Evolutionary conservation across 2,113 vertebrate species (phyloP), one percentile per base, ranked within the genome.

Genomic region (Halichoeres trimaculatus): DNA sequence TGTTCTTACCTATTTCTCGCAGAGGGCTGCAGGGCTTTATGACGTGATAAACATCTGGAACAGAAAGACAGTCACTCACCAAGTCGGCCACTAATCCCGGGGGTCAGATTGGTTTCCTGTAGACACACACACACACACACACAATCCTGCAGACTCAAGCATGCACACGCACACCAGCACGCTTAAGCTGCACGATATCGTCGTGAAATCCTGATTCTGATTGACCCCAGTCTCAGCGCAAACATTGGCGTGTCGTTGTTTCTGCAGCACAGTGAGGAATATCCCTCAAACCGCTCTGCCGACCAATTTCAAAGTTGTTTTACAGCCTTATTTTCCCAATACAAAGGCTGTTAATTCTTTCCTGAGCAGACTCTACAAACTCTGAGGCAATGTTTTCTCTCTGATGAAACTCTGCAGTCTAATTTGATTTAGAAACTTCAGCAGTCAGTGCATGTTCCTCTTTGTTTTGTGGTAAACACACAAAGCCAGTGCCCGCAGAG

Each of bases 31-130:
- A 54, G 69, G 81, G 68, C 71, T 87, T 85, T 84, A 86, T 88
- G 83, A 88, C 30, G 65, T 81, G 87, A 90, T 84, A 88, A 91
- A 92, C 89, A 91, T 91, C 85, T 90, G 90, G 81, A 90, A 82
- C 84, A 83, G 82, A 74, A 86, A 62, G 51, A 83, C 61, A 81
- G 70, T 80, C 78, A 78, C 83, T 88, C 64, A 83, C 62, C 80
- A 83, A 77, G 83, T 87, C 76, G 16, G 78, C 81, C 74, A 62
- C 81, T 91, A 85, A 91, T 92, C 89, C 87, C 53, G 3, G 11
- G 77, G 88, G 85, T 85, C 85, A 80, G 64, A 82, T 82, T 69
- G 47, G 71, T 81, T 91, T 87, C 84, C 84, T 81, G 66, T 65
- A 53, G 62, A 81, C 65, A 62, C 23, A 62, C 84, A 70, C 24